These are phyloP conservation scores for Nemotelus nigrinus DNA, from an alignment of 2,888 invertebrate genomes.

Conservation along the genomic window DNA sequence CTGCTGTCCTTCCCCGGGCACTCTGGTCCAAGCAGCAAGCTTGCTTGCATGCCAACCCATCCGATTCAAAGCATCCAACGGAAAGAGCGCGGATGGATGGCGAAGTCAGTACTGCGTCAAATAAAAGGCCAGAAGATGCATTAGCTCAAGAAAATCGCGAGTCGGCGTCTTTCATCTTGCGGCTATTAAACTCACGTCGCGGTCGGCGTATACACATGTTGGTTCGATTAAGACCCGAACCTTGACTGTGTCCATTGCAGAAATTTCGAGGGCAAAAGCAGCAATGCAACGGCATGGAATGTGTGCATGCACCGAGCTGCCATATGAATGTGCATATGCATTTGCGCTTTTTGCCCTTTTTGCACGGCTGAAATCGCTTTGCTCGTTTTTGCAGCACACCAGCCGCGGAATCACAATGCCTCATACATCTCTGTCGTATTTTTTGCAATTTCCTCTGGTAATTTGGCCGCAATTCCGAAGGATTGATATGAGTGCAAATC, in stretches of 20 bases:
- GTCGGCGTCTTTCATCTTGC: constrained; percentile 41
- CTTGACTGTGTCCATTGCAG: constrained; percentile 14
- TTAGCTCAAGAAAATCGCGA: constrained; percentile 39
- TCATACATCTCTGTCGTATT: constrained; percentile 16
- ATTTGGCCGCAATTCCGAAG: constrained; percentile 12
- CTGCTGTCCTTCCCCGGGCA: constrained; percentile 3
- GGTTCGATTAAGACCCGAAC: constrained; percentile 36
- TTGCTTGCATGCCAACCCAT: not conserved
- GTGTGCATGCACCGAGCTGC: not conserved
- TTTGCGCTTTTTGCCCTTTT: not conserved
- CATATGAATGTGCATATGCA: not conserved
- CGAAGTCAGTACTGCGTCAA: constrained; percentile 38
- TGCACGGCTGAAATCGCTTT: too few species aligned
- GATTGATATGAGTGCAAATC: constrained; percentile 1
- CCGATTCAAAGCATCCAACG: too few species aligned
- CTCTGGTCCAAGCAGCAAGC: not conserved
- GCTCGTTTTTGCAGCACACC: constrained; percentile 3
- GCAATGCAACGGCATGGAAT: constrained; percentile 18
- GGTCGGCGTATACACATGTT: constrained; percentile 23
- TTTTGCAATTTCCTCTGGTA: not conserved
- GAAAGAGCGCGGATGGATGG: constrained; percentile 36
- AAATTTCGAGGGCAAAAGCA: not conserved
- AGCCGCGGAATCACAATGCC: constrained; percentile 12
- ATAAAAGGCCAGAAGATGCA: constrained; percentile 43
- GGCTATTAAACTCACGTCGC: constrained; percentile 43